Evolutionary conservation across 92 coral and sea anemone species (phyloP).

Genomic region (Porites lobata): DNA sequence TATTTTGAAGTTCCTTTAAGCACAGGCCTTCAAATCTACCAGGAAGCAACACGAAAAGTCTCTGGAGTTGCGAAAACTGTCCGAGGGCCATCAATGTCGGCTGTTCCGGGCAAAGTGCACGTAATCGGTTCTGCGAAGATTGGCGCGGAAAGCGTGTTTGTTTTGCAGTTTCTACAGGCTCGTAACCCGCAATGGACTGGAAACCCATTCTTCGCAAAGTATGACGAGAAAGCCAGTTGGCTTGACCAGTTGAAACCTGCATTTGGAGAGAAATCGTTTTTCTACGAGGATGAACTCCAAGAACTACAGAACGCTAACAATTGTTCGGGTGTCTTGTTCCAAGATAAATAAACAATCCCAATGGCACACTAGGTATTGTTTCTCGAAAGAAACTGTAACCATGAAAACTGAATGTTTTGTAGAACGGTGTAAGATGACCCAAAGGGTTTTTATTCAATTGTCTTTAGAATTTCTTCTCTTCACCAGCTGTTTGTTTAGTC

Average conservation of each 20-base stretch:
- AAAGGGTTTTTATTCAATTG: no score
- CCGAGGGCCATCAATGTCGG: slow-evolving; percentile 22
- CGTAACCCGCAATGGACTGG: slow-evolving; percentile 27
- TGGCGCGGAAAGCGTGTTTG: not conserved
- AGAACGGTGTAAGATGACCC: no score
- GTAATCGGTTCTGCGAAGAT: not conserved
- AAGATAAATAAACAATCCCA: not conserved
- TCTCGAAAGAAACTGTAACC: no score
- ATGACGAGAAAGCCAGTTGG: slow-evolving; percentile 17
- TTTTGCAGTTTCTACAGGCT: slow-evolving; percentile 23
- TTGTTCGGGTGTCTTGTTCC: slow-evolving; percentile 21
- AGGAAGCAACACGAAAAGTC: slow-evolving; percentile 18
- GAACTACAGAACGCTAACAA: slow-evolving; percentile 4
- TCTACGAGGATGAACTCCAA: slow-evolving; percentile 22
- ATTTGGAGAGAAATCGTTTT: slow-evolving; percentile 8
- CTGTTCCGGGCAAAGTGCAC: slow-evolving; percentile 23
- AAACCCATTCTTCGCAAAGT: slow-evolving; percentile 13
- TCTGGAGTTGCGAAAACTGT: slow-evolving; percentile 28
- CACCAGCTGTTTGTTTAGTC: no score
- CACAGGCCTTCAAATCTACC: slow-evolving; percentile 11
- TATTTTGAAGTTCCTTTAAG: slow-evolving; percentile 23
- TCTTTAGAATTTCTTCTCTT: no score
- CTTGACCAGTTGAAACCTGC: slow-evolving; percentile 19
- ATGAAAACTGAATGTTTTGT: no score
- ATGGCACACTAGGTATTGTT: no score